These are phyloP conservation scores for Thryonomys swinderianus DNA, from an alignment of 2,113 vertebrate species.

Conservation along the genomic window DNA sequence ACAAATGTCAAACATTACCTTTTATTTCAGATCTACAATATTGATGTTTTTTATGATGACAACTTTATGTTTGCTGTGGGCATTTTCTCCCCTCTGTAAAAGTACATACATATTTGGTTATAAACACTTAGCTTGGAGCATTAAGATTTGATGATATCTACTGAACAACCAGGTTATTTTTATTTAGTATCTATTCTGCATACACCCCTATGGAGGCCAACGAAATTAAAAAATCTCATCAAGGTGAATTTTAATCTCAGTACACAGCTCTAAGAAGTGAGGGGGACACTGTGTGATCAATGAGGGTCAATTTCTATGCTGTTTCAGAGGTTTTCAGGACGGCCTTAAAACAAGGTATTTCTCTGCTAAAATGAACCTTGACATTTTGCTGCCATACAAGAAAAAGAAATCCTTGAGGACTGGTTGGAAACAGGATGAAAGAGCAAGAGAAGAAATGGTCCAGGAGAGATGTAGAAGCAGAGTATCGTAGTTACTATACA, in stretches of 20 bases:
- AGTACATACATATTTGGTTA: neutral
- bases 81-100: conserved; percentile 60
- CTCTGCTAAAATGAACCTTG: conserved; percentile 23
- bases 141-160: conserved; percentile 17
- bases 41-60: neutral
- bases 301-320: neutral
- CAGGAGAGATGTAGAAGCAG: neutral
- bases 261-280: neutral
- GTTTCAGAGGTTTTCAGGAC: neutral
- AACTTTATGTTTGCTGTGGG: conserved; percentile 44
- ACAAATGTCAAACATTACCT: neutral
- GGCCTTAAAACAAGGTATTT: neutral
- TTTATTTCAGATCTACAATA: conserved; percentile 13
- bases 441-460: neutral
- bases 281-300: neutral
- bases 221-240: conserved; percentile 19
- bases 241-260: conserved; percentile 31
- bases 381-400: neutral
- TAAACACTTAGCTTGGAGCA: neutral
- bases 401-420: neutral
- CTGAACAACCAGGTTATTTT: neutral
- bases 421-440: neutral
- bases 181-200: neutral
- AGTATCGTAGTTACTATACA: neutral
- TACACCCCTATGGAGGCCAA: neutral